Percentiles rank a stretch among this genome's conserved stretches.
Evolutionary conservation across 92 coral and sea anemone genomes (phyloP).

Genomic region (Palythoa grandiflora): DNA sequence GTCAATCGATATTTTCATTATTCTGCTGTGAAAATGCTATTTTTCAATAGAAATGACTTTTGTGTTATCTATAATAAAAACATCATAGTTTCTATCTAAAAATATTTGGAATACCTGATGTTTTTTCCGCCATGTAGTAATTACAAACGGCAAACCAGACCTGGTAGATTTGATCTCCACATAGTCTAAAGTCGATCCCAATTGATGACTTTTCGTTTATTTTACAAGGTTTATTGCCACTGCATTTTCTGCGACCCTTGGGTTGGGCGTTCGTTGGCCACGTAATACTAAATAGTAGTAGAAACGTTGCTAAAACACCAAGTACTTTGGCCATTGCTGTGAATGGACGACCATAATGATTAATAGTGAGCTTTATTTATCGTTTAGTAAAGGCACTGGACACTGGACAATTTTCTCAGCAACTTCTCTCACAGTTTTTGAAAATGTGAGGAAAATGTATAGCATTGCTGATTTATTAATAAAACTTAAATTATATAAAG

Average conservation of each 20-base stretch:
- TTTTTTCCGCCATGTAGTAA: background rate
- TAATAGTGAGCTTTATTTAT: too few species aligned
- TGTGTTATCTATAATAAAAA: too few species aligned
- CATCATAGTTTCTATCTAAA: too few species aligned
- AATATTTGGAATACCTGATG: background rate
- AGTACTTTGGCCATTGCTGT: constrained; percentile 15
- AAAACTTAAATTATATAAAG: too few species aligned
- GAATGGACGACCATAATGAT: background rate
- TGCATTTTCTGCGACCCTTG: background rate
- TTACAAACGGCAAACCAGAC: constrained; percentile 23
- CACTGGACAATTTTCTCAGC: too few species aligned
- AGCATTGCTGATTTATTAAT: too few species aligned
- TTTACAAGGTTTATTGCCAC: constrained; percentile 10
- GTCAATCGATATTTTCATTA: too few species aligned
- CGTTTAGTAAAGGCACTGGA: too few species aligned
- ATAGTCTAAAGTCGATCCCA: constrained; percentile 21
- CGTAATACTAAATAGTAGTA: background rate
- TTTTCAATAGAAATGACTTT: too few species aligned
- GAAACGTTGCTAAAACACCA: background rate
- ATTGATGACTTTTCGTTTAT: background rate
- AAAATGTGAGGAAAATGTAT: too few species aligned
- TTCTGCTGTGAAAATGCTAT: too few species aligned
- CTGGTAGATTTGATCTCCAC: constrained; percentile 23
- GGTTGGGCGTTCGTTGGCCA: background rate
- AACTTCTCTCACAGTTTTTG: too few species aligned